Percentiles rank a stretch among this genome's conserved stretches.
Evolutionary conservation across 2,888 invertebrate species (phyloP).

Genomic region (Metellina segmentata): DNA sequence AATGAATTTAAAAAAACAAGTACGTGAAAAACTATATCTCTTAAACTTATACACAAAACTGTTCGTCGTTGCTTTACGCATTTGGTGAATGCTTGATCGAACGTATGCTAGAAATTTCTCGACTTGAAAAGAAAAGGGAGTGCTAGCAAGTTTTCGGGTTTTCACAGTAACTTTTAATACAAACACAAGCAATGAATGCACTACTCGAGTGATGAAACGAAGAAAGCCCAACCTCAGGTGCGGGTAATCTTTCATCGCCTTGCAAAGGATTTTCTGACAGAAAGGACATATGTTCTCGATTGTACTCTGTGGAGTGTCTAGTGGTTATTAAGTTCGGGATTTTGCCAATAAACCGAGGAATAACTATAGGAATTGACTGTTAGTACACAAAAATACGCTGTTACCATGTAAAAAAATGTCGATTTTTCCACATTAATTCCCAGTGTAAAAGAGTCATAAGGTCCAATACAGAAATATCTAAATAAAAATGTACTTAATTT

Average conservation of each 20-base stretch:
- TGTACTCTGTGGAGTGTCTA: background rate
- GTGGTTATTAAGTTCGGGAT: background rate
- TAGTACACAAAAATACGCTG: too few relatives aligned
- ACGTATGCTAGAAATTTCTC: background rate
- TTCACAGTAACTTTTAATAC: background rate
- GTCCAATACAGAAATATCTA: too few relatives aligned
- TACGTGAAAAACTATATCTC: too few relatives aligned
- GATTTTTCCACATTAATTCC: too few relatives aligned
- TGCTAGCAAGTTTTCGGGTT: background rate
- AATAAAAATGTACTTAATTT: too few relatives aligned
- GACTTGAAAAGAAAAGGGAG: background rate
- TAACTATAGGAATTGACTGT: too few relatives aligned
- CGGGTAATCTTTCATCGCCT: background rate
- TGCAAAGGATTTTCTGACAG: background rate
- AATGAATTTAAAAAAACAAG: too few relatives aligned
- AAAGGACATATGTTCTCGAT: constrained; percentile 26
- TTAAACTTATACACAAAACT: too few relatives aligned
- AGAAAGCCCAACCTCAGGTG: constrained; percentile 23
- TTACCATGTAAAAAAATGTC: too few relatives aligned
- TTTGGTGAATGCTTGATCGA: background rate
- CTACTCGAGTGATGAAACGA: background rate
- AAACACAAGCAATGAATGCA: background rate
- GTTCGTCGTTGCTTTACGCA: too few relatives aligned
- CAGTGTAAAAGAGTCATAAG: too few relatives aligned
- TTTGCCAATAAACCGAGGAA: background rate